These are phyloP conservation scores for Panthera uncia DNA, from an alignment of 2,113 vertebrate species.

Conservation along the genomic window DNA sequence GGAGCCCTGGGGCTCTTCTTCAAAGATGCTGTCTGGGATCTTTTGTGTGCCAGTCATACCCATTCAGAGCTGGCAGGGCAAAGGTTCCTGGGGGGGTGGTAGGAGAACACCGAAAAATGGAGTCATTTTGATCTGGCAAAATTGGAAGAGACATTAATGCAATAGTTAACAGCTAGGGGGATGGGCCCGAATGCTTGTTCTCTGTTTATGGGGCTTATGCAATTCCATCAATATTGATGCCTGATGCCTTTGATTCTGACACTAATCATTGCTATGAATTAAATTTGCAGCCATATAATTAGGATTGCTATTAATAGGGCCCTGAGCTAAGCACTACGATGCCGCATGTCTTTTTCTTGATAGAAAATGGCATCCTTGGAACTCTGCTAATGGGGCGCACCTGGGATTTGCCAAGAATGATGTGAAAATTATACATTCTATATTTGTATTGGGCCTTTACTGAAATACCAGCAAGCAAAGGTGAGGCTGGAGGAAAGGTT, in stretches of 20 bases:
- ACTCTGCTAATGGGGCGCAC: slow-evolving; percentile 74
- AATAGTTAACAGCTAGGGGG: slow-evolving; percentile 78
- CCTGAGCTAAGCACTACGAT: slow-evolving; percentile 81
- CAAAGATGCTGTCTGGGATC: slow-evolving; percentile 34
- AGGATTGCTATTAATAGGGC: slow-evolving; percentile 87
- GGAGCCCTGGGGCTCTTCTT: slow-evolving; percentile 46
- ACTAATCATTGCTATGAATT: slow-evolving; percentile 87
- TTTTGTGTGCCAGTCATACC: slow-evolving; percentile 28
- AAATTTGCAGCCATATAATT: slow-evolving; percentile 88
- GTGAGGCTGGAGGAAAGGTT: neutral
- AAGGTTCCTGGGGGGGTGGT: slow-evolving; percentile 19
- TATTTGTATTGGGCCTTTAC: slow-evolving; percentile 63
- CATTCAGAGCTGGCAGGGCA: neutral
- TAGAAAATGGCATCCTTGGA: slow-evolving; percentile 81
- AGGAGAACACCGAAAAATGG: slow-evolving; percentile 65
- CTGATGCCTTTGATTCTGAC: slow-evolving; percentile 87
- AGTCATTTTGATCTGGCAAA: slow-evolving; percentile 69
- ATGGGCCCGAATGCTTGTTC: slow-evolving; percentile 74
- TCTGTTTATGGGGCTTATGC: slow-evolving; percentile 82
- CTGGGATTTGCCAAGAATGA: slow-evolving; percentile 74
- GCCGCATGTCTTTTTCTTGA: slow-evolving; percentile 81
- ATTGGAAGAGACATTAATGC: slow-evolving; percentile 79
- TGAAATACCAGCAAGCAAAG: slow-evolving; percentile 65
- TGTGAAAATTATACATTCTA: slow-evolving; percentile 72
- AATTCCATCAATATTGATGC: slow-evolving; percentile 87